Conservation (phyloP, 2,113 vertebrate species). For the Boulengeromyrus knoepffleri region DNA sequence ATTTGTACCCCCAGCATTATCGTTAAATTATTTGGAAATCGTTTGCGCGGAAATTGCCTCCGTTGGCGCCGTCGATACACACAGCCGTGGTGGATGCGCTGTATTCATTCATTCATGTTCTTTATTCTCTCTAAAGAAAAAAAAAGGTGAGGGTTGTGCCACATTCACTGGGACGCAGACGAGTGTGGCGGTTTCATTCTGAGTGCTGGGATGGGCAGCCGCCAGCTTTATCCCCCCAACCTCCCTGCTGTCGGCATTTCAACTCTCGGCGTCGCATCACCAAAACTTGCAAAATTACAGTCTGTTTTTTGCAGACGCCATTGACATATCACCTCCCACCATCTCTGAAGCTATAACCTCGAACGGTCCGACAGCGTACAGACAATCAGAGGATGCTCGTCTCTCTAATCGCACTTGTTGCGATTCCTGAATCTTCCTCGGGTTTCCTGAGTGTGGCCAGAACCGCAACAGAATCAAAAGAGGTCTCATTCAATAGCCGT, state of each 20-base stretch:
- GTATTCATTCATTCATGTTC: background rate
- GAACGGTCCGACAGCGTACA: background rate
- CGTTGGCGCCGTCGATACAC: background rate
- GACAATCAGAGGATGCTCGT: background rate
- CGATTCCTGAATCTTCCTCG: background rate
- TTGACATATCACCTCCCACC: background rate
- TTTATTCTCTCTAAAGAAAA: background rate
- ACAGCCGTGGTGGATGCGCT: background rate
- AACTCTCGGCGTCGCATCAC: background rate
- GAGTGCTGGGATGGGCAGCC: background rate
- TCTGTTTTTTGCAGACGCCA: background rate
- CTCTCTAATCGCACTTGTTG: background rate
- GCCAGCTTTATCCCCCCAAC: background rate
- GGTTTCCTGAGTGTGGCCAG: background rate
- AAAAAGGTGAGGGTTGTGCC: background rate
- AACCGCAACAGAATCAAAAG: background rate
- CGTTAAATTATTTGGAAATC: background rate
- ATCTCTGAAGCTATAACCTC: background rate
- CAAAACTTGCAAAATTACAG: background rate
- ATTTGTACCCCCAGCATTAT: background rate
- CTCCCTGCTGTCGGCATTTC: background rate
- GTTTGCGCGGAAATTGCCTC: background rate
- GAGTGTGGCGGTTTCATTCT: background rate
- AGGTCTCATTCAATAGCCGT: background rate
- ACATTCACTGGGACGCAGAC: background rate